Evolutionary conservation across 2,888 invertebrate species (phyloP).

Genomic region (Drosophila pegasa): DNA sequence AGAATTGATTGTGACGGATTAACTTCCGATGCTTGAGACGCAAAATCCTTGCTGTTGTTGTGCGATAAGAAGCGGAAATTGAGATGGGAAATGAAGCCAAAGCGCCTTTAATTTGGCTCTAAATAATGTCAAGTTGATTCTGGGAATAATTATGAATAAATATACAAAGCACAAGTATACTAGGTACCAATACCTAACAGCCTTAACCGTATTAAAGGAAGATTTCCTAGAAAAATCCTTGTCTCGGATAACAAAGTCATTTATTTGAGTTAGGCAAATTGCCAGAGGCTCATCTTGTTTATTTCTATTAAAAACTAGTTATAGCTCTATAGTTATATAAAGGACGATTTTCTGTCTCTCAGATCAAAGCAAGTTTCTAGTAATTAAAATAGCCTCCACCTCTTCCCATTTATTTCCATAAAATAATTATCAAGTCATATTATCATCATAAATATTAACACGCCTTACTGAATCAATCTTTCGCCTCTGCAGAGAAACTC

Average conservation of each 20-base stretch:
- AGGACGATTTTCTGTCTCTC: too few relatives aligned
- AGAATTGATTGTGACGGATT: not conserved
- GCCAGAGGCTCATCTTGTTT: too few relatives aligned
- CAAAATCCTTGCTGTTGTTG: not conserved
- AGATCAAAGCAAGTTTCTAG: not conserved
- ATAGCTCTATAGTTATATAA: too few relatives aligned
- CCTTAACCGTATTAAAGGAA: too few relatives aligned
- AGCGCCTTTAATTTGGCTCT: not conserved
- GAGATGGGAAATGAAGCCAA: not conserved
- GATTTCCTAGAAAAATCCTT: not conserved
- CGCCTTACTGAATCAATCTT: not conserved
- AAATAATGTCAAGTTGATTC: not conserved
- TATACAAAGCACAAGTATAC: too few relatives aligned
- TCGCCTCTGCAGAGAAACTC: conserved; percentile 85
- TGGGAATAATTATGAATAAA: not conserved
- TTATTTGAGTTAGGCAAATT: too few relatives aligned
- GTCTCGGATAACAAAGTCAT: too few relatives aligned
- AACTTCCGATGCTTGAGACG: not conserved
- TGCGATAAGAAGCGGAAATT: not conserved
- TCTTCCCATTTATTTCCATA: not conserved
- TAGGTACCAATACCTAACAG: too few relatives aligned
- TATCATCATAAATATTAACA: not conserved
- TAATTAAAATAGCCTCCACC: too few relatives aligned
- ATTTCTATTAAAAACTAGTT: too few relatives aligned
- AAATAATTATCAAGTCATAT: not conserved